Base-by-base conservation (phyloP, 2,888 invertebrate species). In the Teinopalpus imperialis region DNA sequence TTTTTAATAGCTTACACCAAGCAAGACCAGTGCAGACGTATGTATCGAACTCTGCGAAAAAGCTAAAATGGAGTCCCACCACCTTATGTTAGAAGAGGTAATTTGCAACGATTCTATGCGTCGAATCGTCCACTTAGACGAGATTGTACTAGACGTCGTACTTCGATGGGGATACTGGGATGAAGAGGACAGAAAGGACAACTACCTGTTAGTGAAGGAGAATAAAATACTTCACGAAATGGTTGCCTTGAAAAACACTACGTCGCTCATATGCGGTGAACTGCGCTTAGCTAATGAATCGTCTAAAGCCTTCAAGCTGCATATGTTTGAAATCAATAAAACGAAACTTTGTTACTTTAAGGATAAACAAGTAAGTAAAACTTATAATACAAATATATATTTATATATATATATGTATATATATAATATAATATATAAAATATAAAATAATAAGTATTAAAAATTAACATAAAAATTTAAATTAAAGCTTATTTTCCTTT, bases 81-180 rank as follows among this genome's bases (percentile, higher is more conserved):
- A 93, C 54, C 82, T 95, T 30, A 93, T 93, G 60, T 70, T 97
- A 0, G 94, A 95, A 69, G 97, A 98, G 78, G 92, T 94, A 0
- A 93, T 97, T 54, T 91, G 95, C 59, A 91, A 92, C 56, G 95
- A 93, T 13, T 90, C 92, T 8, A 78, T 96, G 75, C 91, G 92
- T 39, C 90, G 97, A 0, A 94, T 95, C 0, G 87, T 97, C 1
- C 96, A 97, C 73, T 92, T 94, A 57, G 90, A 92, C 37, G 95
- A 95, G 66, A 91, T 92, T 37, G 92, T 93, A 0, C 71, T 93
- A 1, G 91, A 93, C 57, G 90, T 92, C 0, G 94, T 94, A 0
- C 82, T 94, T 0, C 91, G 94, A 39, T 97, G 98, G 97, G 93
- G 95, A 1, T 94, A 94, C 64, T 97, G 97, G 97, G 93, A 95